Percentiles rank a stretch among this genome's conserved stretches.
These are phyloP conservation scores for Caenorhabditis drosophilae DNA, from an alignment of 2,888 invertebrate genomes.

Conservation along the genomic window DNA sequence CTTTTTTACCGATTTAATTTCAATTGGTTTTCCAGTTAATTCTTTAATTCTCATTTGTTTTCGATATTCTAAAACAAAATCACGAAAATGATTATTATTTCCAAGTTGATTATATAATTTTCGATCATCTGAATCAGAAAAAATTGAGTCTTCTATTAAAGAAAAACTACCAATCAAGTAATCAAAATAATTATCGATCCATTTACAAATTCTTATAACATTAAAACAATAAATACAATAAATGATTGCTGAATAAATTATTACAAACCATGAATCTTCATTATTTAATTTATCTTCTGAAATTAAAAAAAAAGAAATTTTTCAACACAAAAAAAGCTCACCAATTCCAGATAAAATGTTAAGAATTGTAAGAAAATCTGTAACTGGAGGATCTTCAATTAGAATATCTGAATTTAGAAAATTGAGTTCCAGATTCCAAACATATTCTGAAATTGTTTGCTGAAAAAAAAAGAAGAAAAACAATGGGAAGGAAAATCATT, in stretches of 20 bases:
- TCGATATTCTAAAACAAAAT: conserved; percentile 28
- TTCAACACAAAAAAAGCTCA: not conserved
- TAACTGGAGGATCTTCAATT: not conserved
- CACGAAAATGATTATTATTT: not conserved
- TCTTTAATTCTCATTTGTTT: conserved; percentile 8
- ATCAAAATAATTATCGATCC: not conserved
- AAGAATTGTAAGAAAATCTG: not conserved
- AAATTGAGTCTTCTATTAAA: no score
- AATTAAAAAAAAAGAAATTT: not conserved
- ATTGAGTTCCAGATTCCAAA: not conserved
- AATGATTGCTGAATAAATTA: not conserved
- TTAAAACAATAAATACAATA: not conserved
- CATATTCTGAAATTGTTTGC: not conserved
- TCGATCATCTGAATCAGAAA: no score
- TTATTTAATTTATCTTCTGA: not conserved
- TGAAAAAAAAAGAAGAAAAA: not conserved
- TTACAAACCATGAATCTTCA: not conserved
- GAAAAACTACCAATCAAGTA: not conserved
- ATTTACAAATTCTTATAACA: not conserved
- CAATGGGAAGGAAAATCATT: no score
- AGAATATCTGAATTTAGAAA: not conserved
- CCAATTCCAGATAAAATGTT: not conserved
- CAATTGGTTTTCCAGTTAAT: conserved; percentile 4
- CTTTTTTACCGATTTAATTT: conserved; percentile 29
- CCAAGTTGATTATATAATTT: conserved; percentile 1